Percentiles rank a stretch among this genome's conserved stretches.
phyloP scores from a whole-genome alignment of 1,140 invertebrate species.

The Cephus cinctus region DNA sequence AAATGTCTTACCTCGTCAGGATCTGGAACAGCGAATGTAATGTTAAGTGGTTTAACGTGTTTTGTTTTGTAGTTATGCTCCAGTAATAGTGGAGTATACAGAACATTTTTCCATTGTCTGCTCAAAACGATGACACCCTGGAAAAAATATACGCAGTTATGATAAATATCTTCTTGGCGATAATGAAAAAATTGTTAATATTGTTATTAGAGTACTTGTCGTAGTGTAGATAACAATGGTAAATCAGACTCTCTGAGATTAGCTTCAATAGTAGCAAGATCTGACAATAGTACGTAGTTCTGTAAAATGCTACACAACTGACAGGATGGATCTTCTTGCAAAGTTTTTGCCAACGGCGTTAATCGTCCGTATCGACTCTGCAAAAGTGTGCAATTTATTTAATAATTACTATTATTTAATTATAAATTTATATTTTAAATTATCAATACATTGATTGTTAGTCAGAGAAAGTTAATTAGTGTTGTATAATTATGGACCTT shows the following conservation, averaged over 20 bases:
- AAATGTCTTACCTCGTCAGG: conserved; percentile 65
- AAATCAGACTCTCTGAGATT: conserved; percentile 82
- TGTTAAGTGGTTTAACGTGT: conserved; percentile 78
- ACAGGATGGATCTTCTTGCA: conserved; percentile 94
- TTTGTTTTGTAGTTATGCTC: conserved; percentile 88
- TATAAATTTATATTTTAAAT: not conserved
- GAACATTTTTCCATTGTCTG: conserved; percentile 94
- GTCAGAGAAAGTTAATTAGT: conserved; percentile 23
- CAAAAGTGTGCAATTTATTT: conserved; percentile 18
- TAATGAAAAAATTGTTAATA: conserved; percentile 15
- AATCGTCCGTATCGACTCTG: conserved; percentile 89
- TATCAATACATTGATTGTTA: conserved; percentile 7
- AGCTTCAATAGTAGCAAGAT: conserved; percentile 73
- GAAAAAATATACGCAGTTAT: conserved; percentile 22
- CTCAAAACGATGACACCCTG: conserved; percentile 89
- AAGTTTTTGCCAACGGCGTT: conserved; percentile 84
- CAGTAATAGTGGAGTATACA: conserved; percentile 89
- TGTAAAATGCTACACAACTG: conserved; percentile 88
- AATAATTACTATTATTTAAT: conserved; percentile 5
- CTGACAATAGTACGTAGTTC: conserved; percentile 78
- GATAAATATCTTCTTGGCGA: not conserved
- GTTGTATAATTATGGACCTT: too few species aligned
- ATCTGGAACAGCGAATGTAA: conserved; percentile 83
- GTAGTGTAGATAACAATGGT: conserved; percentile 84
- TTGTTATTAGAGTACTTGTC: conserved; percentile 63